Evolutionary conservation across 2,797 vertebrate genomes (phyloP).

Genomic region (Pseudopleuronectes americanus): DNA sequence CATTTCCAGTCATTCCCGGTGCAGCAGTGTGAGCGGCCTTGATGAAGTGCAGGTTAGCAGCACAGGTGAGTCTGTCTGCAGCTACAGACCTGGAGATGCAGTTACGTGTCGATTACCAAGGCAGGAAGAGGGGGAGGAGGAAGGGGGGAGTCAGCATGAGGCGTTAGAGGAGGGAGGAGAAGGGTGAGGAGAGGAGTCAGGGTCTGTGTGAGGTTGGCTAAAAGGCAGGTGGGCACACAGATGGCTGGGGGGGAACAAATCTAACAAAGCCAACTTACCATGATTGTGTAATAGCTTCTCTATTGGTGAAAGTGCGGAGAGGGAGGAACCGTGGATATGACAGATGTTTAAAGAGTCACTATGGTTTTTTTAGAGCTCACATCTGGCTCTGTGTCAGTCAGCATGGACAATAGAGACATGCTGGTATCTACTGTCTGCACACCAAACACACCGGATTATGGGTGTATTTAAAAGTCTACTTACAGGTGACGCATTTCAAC

Average conservation of each 20-base stretch:
- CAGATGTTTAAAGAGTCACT: conserved; percentile 68
- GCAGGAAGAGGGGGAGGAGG: conserved; percentile 21
- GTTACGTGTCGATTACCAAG: conserved; percentile 58
- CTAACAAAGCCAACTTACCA: conserved; percentile 80
- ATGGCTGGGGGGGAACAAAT: conserved; percentile 54
- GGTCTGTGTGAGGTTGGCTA: conserved; percentile 50
- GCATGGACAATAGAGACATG: conserved; percentile 44
- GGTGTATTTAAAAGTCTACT: background rate
- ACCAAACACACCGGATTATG: background rate
- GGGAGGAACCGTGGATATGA: conserved; percentile 71
- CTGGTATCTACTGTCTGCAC: conserved; percentile 13
- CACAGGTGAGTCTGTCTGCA: conserved; percentile 53
- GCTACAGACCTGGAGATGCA: conserved; percentile 63
- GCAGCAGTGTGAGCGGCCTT: conserved; percentile 55
- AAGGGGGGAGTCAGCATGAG: conserved; percentile 40
- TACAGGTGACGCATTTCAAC: background rate
- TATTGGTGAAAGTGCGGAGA: conserved; percentile 68
- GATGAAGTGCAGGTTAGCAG: conserved; percentile 54
- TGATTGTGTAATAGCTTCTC: conserved; percentile 77
- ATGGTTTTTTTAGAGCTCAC: conserved; percentile 32
- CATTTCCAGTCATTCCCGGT: conserved; percentile 72
- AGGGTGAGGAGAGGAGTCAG: conserved; percentile 31
- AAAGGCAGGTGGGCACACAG: conserved; percentile 67
- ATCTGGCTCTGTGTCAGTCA: conserved; percentile 43
- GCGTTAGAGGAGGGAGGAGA: conserved; percentile 35